Conservation (phyloP, 2,113 vertebrate species). For the Labeo catla region DNA sequence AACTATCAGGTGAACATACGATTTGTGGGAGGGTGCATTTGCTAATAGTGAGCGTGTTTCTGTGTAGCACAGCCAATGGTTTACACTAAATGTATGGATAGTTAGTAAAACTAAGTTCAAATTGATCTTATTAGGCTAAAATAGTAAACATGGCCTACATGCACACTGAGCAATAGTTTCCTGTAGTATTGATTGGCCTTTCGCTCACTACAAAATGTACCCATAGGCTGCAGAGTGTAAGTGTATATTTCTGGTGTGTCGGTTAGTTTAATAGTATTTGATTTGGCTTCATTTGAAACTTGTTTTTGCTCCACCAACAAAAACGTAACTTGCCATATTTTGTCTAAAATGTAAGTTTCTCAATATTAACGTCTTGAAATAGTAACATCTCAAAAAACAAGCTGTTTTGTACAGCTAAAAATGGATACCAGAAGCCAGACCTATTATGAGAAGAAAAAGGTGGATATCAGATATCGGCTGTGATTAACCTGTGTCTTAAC, state of each 20-base stretch:
- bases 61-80: not conserved
- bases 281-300: not conserved
- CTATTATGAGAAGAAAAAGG: not conserved
- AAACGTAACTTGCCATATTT: not conserved
- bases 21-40: not conserved
- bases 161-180: slow-evolving; percentile 18
- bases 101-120: not conserved
- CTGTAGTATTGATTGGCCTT: slow-evolving; percentile 41
- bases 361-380: not conserved
- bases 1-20: not conserved
- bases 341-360: not conserved
- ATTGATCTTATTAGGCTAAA: slow-evolving; percentile 26
- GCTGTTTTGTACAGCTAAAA: too few relatives aligned
- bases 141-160: slow-evolving; percentile 29
- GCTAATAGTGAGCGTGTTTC: not conserved
- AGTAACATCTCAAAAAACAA: too few relatives aligned
- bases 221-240: not conserved
- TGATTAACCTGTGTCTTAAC: not conserved
- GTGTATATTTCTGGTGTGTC: not conserved
- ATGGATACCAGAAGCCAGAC: not conserved
- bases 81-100: not conserved
- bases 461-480: too few relatives aligned
- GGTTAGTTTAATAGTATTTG: not conserved
- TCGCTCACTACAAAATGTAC: not conserved
- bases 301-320: not conserved